phyloP scores from a whole-genome alignment of 2,888 invertebrate genomes.

The Ellobium chinense region DNA sequence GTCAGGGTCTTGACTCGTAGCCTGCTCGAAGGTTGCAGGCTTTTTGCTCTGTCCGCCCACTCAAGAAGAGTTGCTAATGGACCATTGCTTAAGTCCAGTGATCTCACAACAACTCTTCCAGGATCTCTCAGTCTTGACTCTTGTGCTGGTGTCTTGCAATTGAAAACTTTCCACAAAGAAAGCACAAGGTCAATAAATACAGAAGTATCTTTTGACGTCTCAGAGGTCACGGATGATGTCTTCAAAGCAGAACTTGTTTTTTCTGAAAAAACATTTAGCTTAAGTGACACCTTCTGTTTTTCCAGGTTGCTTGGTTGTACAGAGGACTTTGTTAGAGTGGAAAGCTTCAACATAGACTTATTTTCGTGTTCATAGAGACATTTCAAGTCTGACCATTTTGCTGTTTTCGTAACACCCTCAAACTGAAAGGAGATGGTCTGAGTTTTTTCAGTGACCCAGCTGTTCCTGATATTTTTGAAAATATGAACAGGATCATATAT shows the following conservation, averaged over 20 bases:
- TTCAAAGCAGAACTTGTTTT: conserved; percentile 23
- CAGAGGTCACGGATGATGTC: not conserved
- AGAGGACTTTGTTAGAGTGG: not conserved
- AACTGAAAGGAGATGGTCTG: not conserved
- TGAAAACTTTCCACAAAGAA: conserved; percentile 4
- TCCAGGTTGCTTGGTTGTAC: not conserved
- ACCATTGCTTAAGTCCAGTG: too few relatives aligned
- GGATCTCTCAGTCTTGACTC: too few relatives aligned
- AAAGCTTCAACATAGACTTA: not conserved
- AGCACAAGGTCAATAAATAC: conserved; percentile 13
- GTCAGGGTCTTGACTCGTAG: too few relatives aligned
- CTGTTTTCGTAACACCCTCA: not conserved
- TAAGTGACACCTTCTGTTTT: conserved; percentile 22
- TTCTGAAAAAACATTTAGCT: not conserved
- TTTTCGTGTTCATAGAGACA: not conserved
- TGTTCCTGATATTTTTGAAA: conserved; percentile 11
- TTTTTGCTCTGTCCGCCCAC: too few relatives aligned
- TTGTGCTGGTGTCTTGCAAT: conserved; percentile 10
- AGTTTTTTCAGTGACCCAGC: not conserved
- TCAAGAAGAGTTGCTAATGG: too few relatives aligned
- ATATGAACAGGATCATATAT: conserved; percentile 13
- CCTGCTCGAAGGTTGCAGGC: too few relatives aligned
- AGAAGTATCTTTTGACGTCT: not conserved
- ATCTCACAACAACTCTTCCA: too few relatives aligned
- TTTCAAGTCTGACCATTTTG: not conserved